Base-by-base conservation (phyloP, 2,888 invertebrate genomes). In the Orthonychiurus folsomi region DNA sequence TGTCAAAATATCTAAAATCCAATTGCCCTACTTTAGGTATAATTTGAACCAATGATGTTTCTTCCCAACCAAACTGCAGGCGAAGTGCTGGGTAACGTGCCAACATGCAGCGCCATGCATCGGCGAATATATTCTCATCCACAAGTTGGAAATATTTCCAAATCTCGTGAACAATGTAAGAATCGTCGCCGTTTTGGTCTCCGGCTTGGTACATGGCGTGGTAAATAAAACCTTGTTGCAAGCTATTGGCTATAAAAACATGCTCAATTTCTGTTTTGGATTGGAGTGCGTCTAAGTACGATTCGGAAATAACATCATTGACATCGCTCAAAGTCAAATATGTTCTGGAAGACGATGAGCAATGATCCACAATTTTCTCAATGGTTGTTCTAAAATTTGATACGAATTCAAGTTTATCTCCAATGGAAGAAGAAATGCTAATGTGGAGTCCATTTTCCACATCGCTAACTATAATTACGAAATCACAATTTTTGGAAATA, bases 211-310 rank as follows among this genome's bases (percentile, higher is more conserved):
- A 5, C 5, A 62, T 20, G 20, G n/a, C 2, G n/a, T 59, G 62
- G 37, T 52, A 59, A 21, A 62, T 28, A 15, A 62, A 37, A 3
- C 62, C 62, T 27, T 62, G 62, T 24, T 62, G 62, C 12, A 62
- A 48, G 26, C 59, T 62, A 24, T 59, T 62, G 2, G 62, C 62
- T 15, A 50, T 12, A 52, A 52, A 52, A 9, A 37, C 37, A 37
- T 37, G 5, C 15, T 37, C 37, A 37, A 37, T 37, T 37, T 37
- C 37, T 37, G 37, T 9, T 37, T 9, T 15, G 5, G 5, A 9
- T 37, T 37, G 37, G 15, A 37, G 5, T 15, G 9, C 15, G 15
- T 37, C 37, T 9, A 37, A 15, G 5, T 9, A 5, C 5, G 5
- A 5, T 9, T 37, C 37, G 15, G 5, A 5, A 9, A 37, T 15